phyloP scores from a whole-genome alignment of 2,797 vertebrate species.

The Champsocephalus gunnari region DNA sequence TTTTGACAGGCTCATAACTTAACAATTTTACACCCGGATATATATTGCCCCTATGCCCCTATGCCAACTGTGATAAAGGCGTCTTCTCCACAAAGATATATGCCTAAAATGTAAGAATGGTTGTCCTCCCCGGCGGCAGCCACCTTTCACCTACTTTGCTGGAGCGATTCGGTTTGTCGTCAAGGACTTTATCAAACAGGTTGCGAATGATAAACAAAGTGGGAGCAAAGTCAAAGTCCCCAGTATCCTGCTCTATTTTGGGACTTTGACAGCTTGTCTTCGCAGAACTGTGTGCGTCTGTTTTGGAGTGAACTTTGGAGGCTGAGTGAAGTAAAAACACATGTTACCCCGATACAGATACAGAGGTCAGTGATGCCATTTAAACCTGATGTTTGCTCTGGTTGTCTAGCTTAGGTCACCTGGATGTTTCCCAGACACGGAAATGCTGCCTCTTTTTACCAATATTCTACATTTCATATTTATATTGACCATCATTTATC shows the following conservation, averaged over 20 bases:
- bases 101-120: not conserved
- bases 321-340: constrained; percentile 48
- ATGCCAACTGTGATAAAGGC: too few species aligned
- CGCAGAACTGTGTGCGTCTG: constrained; percentile 53
- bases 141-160: constrained; percentile 54
- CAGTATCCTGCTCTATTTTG: constrained; percentile 74
- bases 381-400: constrained; percentile 24
- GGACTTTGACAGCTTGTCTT: constrained; percentile 65
- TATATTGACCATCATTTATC: not conserved
- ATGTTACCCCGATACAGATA: constrained; percentile 43
- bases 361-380: constrained; percentile 37
- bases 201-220: constrained; percentile 56
- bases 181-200: constrained; percentile 43
- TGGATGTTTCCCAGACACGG: constrained; percentile 6
- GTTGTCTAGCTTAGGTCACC: constrained; percentile 35
- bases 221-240: constrained; percentile 49
- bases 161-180: constrained; percentile 40
- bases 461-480: not conserved
- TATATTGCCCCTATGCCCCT: not conserved
- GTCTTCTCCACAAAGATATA: not conserved
- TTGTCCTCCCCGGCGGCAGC: not conserved
- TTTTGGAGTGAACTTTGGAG: constrained; percentile 68
- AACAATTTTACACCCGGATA: not conserved
- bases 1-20: not conserved
- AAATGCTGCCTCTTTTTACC: not conserved